Conservation (phyloP, 2,888 invertebrate species). For the Epiblema foenella region DNA sequence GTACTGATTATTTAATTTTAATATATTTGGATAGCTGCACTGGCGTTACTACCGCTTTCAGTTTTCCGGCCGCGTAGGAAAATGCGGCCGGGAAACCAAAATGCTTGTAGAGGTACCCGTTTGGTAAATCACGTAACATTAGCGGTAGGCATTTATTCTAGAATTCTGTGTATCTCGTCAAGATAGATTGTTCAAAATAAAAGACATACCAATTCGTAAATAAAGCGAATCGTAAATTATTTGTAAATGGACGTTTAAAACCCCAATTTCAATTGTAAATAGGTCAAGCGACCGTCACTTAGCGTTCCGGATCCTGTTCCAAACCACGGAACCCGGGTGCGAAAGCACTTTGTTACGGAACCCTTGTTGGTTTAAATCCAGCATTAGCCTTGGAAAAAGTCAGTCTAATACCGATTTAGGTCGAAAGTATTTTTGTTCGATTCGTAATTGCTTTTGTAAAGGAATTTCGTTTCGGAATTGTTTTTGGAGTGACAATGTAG, state of each 20-base stretch:
- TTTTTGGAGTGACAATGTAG: background rate
- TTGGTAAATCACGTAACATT: too few species aligned
- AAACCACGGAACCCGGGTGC: slow-evolving; percentile 12
- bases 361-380: slow-evolving; percentile 12
- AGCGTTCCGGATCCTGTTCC: background rate
- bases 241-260: slow-evolving; percentile 2
- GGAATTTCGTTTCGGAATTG: too few species aligned
- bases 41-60: background rate
- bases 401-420: slow-evolving; percentile 32
- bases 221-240: background rate
- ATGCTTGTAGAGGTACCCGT: background rate
- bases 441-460: slow-evolving; percentile 18
- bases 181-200: background rate
- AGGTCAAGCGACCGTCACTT: slow-evolving; percentile 29
- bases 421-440: slow-evolving; percentile 21
- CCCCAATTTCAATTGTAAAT: slow-evolving; percentile 1
- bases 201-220: background rate
- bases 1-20: background rate
- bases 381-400: slow-evolving; percentile 23
- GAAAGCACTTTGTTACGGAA: slow-evolving; percentile 23
- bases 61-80: background rate
- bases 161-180: background rate
- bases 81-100: background rate
- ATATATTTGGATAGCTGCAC: background rate
- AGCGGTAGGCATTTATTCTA: too few species aligned